Percentiles rank a stretch among this genome's conserved stretches.
Conservation (phyloP, 2,888 invertebrate species). For the Drosophila nr. fundita region DNA sequence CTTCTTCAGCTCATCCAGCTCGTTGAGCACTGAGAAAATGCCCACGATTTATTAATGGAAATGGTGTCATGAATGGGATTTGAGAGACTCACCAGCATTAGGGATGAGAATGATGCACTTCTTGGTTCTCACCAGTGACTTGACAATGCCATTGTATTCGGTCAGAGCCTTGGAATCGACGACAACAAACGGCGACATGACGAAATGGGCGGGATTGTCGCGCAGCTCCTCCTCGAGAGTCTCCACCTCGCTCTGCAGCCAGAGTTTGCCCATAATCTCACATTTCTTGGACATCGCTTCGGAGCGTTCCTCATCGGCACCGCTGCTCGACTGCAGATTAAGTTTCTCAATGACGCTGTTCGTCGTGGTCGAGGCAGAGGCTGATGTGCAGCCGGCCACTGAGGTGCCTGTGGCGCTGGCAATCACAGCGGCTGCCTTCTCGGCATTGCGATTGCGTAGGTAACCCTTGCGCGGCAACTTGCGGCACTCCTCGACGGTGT, state of each 20-base stretch:
- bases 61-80: no score
- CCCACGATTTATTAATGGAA: neutral
- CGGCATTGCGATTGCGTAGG: constrained; percentile 83
- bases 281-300: constrained; percentile 83
- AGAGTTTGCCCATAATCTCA: constrained; percentile 92
- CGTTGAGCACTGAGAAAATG: constrained; percentile 91
- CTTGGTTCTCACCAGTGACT: constrained; percentile 92
- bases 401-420: constrained; percentile 70
- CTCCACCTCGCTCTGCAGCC: constrained; percentile 94
- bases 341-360: constrained; percentile 82
- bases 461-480: constrained; percentile 84
- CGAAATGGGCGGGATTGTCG: constrained; percentile 82
- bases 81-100: constrained; percentile 89
- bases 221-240: constrained; percentile 90
- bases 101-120: constrained; percentile 96
- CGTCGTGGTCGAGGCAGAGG: constrained; percentile 81
- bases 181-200: constrained; percentile 94
- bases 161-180: constrained; percentile 93
- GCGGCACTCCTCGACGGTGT: constrained; percentile 84
- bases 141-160: constrained; percentile 91
- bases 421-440: constrained; percentile 75
- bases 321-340: constrained; percentile 83
- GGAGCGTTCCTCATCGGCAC: constrained; percentile 84
- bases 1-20: constrained; percentile 94
- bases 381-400: constrained; percentile 77